These are phyloP conservation scores for Lampris incognitus DNA, from an alignment of 2,113 vertebrate genomes.

Conservation along the genomic window DNA sequence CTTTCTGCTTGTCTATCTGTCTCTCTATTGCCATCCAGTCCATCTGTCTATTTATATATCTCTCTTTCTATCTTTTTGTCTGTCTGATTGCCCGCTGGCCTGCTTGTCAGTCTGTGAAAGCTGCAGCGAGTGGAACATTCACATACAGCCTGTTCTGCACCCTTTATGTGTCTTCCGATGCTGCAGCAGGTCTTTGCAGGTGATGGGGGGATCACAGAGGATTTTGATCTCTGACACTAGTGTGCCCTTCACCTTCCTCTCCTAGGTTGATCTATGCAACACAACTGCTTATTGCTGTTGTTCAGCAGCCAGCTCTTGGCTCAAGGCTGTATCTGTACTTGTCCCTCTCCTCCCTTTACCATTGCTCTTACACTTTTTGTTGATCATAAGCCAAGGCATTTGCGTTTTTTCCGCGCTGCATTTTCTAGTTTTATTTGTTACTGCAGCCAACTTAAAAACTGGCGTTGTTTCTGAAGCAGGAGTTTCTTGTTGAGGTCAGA, in stretches of 20 bases:
- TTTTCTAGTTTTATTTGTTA: not conserved
- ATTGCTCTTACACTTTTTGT: conserved; percentile 33
- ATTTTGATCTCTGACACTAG: conserved; percentile 71
- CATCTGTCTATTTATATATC: conserved; percentile 14
- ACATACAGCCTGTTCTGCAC: conserved; percentile 35
- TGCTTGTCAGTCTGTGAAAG: no score
- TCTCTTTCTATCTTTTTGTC: not conserved
- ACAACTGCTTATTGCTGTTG: conserved; percentile 68
- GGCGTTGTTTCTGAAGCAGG: not conserved
- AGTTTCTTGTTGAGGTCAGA: conserved; percentile 27
- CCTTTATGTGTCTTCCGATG: conserved; percentile 48
- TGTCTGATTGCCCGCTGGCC: conserved; percentile 10
- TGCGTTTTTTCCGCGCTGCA: conserved; percentile 42
- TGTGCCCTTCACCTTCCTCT: conserved; percentile 66
- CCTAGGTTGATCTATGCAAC: conserved; percentile 66
- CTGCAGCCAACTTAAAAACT: conserved; percentile 12
- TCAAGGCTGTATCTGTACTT: conserved; percentile 49
- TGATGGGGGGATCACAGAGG: conserved; percentile 75
- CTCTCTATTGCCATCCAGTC: not conserved
- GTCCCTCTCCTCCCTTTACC: conserved; percentile 50
- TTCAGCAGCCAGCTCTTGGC: conserved; percentile 63
- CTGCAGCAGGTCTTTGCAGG: conserved; percentile 63
- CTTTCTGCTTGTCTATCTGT: not conserved
- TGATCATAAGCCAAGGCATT: conserved; percentile 51
- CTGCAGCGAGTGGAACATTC: no score